Percentiles rank a stretch among this genome's conserved stretches.
These are phyloP conservation scores for Lordiphosa mommai DNA, from an alignment of 1,140 invertebrate genomes.

Conservation along the genomic window DNA sequence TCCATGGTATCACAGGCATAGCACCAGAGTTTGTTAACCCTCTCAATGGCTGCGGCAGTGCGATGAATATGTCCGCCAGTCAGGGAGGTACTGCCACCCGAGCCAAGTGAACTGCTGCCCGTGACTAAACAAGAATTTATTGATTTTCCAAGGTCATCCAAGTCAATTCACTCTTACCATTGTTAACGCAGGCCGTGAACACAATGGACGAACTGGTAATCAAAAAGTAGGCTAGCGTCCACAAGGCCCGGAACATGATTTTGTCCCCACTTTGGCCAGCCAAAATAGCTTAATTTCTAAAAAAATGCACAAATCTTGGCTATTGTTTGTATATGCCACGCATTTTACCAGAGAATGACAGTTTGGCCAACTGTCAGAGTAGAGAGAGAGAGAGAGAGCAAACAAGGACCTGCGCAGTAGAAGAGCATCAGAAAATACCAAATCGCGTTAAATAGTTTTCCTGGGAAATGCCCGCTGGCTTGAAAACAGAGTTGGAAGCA, in stretches of 20 bases:
- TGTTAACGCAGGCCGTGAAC: constrained; percentile 66
- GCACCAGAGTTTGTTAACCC: constrained; percentile 88
- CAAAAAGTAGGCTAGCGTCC: constrained; percentile 59
- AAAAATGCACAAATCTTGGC: constrained; percentile 7
- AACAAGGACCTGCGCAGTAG: constrained; percentile 42
- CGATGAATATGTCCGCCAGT: constrained; percentile 82
- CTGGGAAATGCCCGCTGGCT: too few species aligned
- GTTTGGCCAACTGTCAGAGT: constrained; percentile 29
- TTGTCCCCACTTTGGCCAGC: constrained; percentile 17
- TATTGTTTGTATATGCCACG: constrained; percentile 24
- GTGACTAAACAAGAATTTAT: constrained; percentile 60
- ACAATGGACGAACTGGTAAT: constrained; percentile 61
- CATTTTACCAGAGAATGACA: not conserved
- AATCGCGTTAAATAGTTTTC: not conserved
- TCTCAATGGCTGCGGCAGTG: constrained; percentile 86
- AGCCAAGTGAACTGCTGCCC: constrained; percentile 80
- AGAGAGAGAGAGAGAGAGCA: not conserved
- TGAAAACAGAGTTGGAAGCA: too few species aligned
- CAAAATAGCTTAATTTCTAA: constrained; percentile 22
- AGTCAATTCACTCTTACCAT: constrained; percentile 29
- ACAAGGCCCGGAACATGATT: constrained; percentile 44
- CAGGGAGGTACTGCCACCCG: constrained; percentile 44
- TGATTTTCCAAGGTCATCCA: constrained; percentile 66
- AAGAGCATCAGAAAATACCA: not conserved
- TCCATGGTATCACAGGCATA: constrained; percentile 89